Base-by-base conservation (phyloP, 2,888 invertebrate genomes). In the Biston betularia region DNA sequence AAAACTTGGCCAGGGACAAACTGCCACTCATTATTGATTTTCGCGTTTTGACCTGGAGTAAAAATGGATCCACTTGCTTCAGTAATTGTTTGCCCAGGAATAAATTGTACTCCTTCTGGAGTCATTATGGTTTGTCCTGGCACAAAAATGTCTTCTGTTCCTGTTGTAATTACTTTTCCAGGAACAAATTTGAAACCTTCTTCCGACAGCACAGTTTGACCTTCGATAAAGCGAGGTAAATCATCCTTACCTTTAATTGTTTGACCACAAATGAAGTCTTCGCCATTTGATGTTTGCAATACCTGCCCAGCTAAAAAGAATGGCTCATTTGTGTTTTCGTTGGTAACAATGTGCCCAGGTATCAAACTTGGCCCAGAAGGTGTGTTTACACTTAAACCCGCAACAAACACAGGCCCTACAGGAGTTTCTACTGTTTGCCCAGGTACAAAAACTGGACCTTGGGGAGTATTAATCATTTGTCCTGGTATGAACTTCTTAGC, bases 381-480 rank as follows among this genome's bases (percentile, higher is more conserved):
- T 1, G 96, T 95, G 75, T 95, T 94, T 12, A 97, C 94, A 49
- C 95, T 96, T 68, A 97, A 94, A 1, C 97, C 97, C 24, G 97
- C 96, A 45, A 96, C 95, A 84, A 97, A 97, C 57, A 95, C 89
- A 11, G 94, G 92, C 0, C 97, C 97, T 67, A 93, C 91, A 54
- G 96, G 95, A 4, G 96, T 96, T 74, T 95, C 94, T 8, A 97
- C 90, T 0, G 96, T 96, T 86, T 97, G 96, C 5, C 97, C 97
- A 0, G 97, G 96, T 12, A 97, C 95, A 80, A 97, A 97, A 52
- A 96, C 88, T 42, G 95, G 94, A 2, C 97, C 97, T 64, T 94
- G 94, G 55, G 96, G 96, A 0, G 96, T 96, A 70, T 95, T 95
- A 1, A 97, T 88, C 76, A 96, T 95, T 88, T 97, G 96, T 0